Percentiles rank a stretch among this genome's conserved stretches.
Evolutionary conservation across 2,888 invertebrate genomes (phyloP).

Genomic region (Bhutanitis thaidina): DNA sequence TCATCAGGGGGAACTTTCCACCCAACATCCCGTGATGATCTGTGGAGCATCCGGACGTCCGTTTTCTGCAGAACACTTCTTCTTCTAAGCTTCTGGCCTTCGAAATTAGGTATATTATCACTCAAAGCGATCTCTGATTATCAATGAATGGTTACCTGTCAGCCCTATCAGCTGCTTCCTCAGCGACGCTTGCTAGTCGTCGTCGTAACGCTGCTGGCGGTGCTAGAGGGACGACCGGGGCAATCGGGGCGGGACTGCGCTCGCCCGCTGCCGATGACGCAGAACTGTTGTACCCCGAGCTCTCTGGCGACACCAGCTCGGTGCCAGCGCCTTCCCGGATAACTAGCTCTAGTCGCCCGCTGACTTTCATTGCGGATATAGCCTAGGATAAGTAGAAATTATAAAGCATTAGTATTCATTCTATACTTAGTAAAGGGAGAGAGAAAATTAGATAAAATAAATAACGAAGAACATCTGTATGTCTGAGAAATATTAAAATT

Average conservation of each 20-base stretch:
- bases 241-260: slow-evolving; percentile 81
- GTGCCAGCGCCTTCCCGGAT: slow-evolving; percentile 89
- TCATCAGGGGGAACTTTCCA: too few relatives aligned
- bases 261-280: slow-evolving; percentile 89
- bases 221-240: slow-evolving; percentile 44
- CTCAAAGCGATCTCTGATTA: too few relatives aligned
- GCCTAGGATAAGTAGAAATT: slow-evolving; percentile 71
- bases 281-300: slow-evolving; percentile 91
- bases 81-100: too few relatives aligned
- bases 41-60: too few relatives aligned
- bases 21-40: too few relatives aligned
- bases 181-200: slow-evolving; percentile 86
- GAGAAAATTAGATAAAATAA: too few relatives aligned
- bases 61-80: too few relatives aligned
- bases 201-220: slow-evolving; percentile 83
- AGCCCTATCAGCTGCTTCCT: slow-evolving; percentile 83
- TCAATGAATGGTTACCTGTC: slow-evolving; percentile 56
- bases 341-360: slow-evolving; percentile 86
- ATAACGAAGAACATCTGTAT: too few relatives aligned
- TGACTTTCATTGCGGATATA: slow-evolving; percentile 88
- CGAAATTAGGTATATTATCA: too few relatives aligned
- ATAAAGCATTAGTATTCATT: too few relatives aligned
- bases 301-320: slow-evolving; percentile 89
- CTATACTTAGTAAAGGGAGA: too few relatives aligned
- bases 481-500: too few relatives aligned